A percentile compares a stretch with the other conserved stretches of the same genome.
Conservation (phyloP, 2,888 invertebrate genomes). For the Agriotes lineatus region DNA sequence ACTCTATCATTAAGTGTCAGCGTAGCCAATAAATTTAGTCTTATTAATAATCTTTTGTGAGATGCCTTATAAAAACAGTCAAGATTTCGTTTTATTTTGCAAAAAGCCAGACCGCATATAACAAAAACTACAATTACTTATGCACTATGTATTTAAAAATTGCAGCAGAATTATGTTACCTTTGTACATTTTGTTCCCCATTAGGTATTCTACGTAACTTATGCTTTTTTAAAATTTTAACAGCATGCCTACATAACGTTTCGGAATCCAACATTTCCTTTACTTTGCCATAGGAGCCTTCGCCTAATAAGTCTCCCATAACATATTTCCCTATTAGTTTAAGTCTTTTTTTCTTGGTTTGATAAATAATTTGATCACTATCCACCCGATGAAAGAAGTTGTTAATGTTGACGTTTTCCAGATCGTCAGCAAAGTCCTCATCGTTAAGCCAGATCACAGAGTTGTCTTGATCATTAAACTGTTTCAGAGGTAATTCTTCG, state of each 20-base stretch:
- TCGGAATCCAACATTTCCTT: slow-evolving; percentile 97
- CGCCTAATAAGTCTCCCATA: slow-evolving; percentile 97
- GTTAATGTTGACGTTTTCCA: slow-evolving; percentile 71
- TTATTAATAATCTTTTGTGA: too few species aligned
- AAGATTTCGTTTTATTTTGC: too few species aligned
- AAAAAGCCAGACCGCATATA: too few species aligned
- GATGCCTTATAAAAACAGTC: too few species aligned
- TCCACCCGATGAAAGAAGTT: slow-evolving; percentile 94
- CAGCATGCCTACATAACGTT: slow-evolving; percentile 90
- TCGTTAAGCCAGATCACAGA: slow-evolving; percentile 80
- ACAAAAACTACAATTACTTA: too few species aligned
- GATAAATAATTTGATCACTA: slow-evolving; percentile 95
- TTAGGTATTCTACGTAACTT: slow-evolving; percentile 95
- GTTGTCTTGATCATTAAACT: slow-evolving; percentile 53
- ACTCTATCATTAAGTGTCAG: too few species aligned
- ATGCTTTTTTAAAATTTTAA: slow-evolving; percentile 95
- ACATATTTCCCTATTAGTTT: slow-evolving; percentile 98
- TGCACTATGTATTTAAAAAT: too few species aligned
- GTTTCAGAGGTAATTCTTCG: slow-evolving; percentile 58
- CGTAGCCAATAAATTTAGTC: too few species aligned
- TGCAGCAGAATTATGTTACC: too few species aligned
- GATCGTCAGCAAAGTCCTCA: slow-evolving; percentile 76
- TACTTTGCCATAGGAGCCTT: slow-evolving; percentile 99
- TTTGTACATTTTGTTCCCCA: slow-evolving; percentile 96
- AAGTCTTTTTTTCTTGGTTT: slow-evolving; percentile 87